Evolutionary conservation across 2,113 vertebrate species (phyloP).

Genomic region (Terrapene triunguis): DNA sequence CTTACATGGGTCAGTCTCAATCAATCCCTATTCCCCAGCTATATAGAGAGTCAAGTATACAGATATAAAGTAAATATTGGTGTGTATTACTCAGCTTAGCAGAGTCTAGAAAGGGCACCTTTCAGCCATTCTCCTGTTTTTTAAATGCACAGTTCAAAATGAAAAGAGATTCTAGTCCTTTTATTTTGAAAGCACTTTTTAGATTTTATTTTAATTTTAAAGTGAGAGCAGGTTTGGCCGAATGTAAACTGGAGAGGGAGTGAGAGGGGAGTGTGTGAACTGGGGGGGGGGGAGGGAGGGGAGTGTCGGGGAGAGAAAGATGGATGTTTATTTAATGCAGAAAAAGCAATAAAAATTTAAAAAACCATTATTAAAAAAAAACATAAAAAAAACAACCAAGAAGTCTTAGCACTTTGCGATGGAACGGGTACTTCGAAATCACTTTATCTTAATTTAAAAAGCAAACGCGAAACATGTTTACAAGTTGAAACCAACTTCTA

Average conservation of each 20-base stretch:
- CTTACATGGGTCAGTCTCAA: not conserved
- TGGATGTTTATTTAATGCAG: conserved; percentile 66
- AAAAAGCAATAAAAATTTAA: conserved; percentile 77
- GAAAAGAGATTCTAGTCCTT: conserved; percentile 29
- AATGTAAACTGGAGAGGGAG: conserved; percentile 39
- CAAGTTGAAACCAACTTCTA: conserved; percentile 79
- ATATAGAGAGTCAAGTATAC: not conserved
- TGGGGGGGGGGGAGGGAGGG: conserved; percentile 15
- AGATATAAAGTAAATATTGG: not conserved
- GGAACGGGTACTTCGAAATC: conserved; percentile 78
- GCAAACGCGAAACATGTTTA: conserved; percentile 73
- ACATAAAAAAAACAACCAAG: conserved; percentile 32
- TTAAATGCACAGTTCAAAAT: conserved; percentile 55
- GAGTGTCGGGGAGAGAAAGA: not conserved
- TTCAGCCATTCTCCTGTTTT: conserved; percentile 43
- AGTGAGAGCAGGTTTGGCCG: conserved; percentile 64
- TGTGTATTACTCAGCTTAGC: not conserved
- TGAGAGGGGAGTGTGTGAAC: conserved; percentile 10
- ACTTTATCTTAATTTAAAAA: conserved; percentile 81
- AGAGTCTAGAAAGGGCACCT: conserved; percentile 16
- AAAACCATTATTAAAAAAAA: conserved; percentile 54
- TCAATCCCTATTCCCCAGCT: not conserved
- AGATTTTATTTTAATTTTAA: conserved; percentile 61
- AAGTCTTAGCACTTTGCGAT: conserved; percentile 79
- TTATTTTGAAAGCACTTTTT: conserved; percentile 79